These are phyloP conservation scores for Microcebus griseorufus DNA, from an alignment of 2,113 vertebrate species.

Conservation along the genomic window DNA sequence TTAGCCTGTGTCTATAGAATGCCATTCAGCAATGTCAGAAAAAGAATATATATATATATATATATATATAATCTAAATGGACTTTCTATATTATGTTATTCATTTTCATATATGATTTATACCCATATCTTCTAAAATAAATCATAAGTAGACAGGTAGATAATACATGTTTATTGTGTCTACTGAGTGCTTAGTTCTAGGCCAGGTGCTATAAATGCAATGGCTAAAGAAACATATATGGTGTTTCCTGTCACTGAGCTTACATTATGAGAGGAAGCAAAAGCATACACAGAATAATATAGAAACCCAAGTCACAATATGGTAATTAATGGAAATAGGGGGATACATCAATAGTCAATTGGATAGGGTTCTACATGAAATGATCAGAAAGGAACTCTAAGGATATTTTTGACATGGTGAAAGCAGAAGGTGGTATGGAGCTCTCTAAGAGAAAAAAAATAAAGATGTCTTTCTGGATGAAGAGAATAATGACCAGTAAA, in stretches of 20 bases:
- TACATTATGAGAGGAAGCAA: not conserved
- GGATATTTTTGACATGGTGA: not conserved
- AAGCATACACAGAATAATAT: not conserved
- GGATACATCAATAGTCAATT: not conserved
- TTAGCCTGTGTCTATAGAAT: not conserved
- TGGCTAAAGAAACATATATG: not conserved
- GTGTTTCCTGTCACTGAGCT: not conserved
- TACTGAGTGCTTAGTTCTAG: not conserved
- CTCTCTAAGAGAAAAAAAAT: not conserved
- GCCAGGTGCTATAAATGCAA: not conserved
- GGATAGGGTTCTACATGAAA: not conserved
- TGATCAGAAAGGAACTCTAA: not conserved
- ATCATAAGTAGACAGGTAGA: not conserved
- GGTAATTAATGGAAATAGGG: not conserved
- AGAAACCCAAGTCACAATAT: constrained; percentile 2
- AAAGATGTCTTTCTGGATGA: not conserved
- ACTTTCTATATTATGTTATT: constrained; percentile 10
- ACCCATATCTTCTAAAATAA: not conserved
- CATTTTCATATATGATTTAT: constrained; percentile 6
- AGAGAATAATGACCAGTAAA: not conserved
- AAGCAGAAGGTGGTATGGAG: not conserved
- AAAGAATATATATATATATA: not conserved
- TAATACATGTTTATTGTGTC: not conserved
- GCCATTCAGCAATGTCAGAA: not conserved
- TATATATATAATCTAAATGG: not conserved